Evolutionary conservation across 2,113 vertebrate species (phyloP).

Genomic region (Xiphophorus hellerii): DNA sequence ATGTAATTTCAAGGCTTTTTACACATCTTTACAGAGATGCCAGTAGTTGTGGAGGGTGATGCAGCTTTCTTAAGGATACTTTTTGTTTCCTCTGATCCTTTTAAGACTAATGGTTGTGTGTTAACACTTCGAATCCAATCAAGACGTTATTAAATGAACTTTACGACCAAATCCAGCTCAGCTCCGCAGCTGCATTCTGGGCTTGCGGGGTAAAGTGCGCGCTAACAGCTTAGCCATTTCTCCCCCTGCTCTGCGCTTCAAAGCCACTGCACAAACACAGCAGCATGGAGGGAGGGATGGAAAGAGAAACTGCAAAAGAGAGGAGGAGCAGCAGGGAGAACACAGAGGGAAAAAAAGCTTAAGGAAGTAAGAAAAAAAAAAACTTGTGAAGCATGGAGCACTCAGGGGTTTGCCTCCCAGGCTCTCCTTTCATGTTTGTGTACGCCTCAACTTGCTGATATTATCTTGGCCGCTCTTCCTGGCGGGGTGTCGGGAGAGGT

Average conservation of each 20-base stretch:
- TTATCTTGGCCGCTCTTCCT: slow-evolving; percentile 87
- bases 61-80: background rate
- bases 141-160: background rate
- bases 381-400: slow-evolving; percentile 56
- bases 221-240: slow-evolving; percentile 21
- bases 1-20: background rate
- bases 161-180: background rate
- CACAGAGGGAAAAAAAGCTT: slow-evolving; percentile 4
- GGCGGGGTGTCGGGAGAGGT: slow-evolving; percentile 83
- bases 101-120: background rate
- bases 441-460: slow-evolving; percentile 82
- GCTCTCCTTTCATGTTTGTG: slow-evolving; percentile 79
- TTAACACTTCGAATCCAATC: background rate
- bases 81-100: background rate
- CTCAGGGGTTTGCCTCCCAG: slow-evolving; percentile 61
- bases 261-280: slow-evolving; percentile 39
- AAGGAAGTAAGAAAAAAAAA: background rate
- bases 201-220: background rate
- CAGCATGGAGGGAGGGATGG: slow-evolving; percentile 40
- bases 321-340: slow-evolving; percentile 43
- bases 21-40: background rate
- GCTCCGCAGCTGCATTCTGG: background rate
- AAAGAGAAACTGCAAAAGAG: slow-evolving; percentile 49
- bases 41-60: too few species aligned
- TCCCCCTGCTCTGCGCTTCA: slow-evolving; percentile 38